Percentiles rank a stretch among this genome's conserved stretches.
Conservation (phyloP, 2,797 vertebrate species). For the Pipistrellus kuhlii region DNA sequence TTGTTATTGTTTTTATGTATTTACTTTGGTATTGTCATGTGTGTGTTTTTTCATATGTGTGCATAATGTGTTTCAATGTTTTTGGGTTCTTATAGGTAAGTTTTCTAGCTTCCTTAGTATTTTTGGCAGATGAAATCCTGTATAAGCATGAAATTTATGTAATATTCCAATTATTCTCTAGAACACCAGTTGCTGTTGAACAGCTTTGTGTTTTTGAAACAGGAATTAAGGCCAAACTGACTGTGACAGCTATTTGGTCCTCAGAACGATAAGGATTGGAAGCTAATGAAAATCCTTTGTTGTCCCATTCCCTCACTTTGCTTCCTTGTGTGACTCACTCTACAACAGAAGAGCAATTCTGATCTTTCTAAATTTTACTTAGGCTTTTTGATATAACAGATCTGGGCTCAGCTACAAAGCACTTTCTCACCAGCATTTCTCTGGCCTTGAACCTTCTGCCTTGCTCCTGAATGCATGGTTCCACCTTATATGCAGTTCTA, state of each 20-base stretch:
- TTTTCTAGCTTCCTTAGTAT: background rate
- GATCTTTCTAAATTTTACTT: constrained; percentile 6
- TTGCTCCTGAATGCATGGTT: constrained; percentile 19
- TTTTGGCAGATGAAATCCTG: background rate
- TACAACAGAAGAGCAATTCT: background rate
- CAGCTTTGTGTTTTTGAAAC: constrained; percentile 32
- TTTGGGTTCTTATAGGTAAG: background rate
- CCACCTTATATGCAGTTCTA: background rate
- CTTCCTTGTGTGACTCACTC: constrained; percentile 16
- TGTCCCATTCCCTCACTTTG: background rate
- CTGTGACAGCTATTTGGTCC: background rate
- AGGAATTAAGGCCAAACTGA: background rate
- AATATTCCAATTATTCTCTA: background rate
- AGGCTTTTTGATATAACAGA: background rate
- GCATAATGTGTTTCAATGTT: background rate
- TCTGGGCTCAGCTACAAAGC: background rate
- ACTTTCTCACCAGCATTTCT: background rate
- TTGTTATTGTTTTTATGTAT: background rate
- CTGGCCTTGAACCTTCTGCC: background rate
- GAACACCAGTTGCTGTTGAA: background rate
- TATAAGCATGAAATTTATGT: background rate
- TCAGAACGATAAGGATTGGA: background rate
- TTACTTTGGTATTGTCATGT: background rate
- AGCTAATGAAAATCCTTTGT: constrained; percentile 7
- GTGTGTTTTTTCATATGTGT: background rate